Evolutionary conservation across 2,797 vertebrate genomes (phyloP).

Genomic region (Rhynchotus rufescens): DNA sequence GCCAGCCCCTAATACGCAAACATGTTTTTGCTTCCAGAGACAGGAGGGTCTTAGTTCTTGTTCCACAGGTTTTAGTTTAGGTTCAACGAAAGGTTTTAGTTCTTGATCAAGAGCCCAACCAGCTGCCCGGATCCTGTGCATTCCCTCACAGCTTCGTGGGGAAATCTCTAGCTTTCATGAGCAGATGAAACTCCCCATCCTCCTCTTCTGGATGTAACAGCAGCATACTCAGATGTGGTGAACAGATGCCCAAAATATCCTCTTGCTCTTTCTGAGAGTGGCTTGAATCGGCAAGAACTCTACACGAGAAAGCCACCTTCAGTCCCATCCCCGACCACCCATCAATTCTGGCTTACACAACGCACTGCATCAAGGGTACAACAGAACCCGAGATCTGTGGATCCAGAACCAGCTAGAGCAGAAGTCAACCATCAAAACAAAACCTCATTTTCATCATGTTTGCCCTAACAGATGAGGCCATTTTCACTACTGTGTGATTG

Average conservation of each 20-base stretch:
- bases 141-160: background rate
- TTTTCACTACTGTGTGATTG: rapidly evolving
- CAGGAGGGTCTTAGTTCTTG: background rate
- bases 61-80: no score
- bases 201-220: background rate
- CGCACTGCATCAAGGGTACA: background rate
- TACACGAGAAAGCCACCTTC: background rate
- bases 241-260: rapidly evolving
- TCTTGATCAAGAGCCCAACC: background rate
- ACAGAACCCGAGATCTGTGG: background rate
- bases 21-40: background rate
- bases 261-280: background rate
- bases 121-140: background rate
- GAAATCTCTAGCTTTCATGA: background rate
- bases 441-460: background rate
- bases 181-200: background rate
- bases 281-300: background rate
- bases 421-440: background rate
- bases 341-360: background rate
- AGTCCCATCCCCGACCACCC: background rate
- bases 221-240: background rate
- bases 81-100: background rate
- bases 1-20: rapidly evolving
- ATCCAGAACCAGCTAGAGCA: background rate
- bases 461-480: background rate